phyloP scores from a whole-genome alignment of 2,888 invertebrate species.

The Drosophila nigricruria region DNA sequence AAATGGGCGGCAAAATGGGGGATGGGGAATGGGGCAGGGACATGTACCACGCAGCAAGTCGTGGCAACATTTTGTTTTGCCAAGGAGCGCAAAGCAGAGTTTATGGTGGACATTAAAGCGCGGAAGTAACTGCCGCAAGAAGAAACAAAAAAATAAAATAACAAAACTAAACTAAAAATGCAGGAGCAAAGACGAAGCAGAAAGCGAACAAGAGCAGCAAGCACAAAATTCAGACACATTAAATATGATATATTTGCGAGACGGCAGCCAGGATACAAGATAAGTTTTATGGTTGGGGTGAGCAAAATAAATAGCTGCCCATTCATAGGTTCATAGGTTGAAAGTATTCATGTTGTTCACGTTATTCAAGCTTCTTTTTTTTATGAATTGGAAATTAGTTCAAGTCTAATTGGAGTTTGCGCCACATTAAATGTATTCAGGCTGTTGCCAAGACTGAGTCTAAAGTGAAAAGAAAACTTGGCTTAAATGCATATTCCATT shows the following conservation, averaged over 20 bases:
- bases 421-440: background rate
- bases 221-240: constrained; percentile 72
- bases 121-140: constrained; percentile 71
- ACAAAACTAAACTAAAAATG: constrained; percentile 59
- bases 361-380: background rate
- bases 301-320: constrained; percentile 37
- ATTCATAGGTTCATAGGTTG: constrained; percentile 16
- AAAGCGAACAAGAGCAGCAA: constrained; percentile 34
- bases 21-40: background rate
- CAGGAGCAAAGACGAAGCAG: constrained; percentile 23
- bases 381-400: constrained; percentile 20
- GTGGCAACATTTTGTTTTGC: constrained; percentile 50
- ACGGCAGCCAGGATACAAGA: constrained; percentile 66
- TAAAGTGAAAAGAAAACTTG: background rate
- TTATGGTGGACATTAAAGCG: constrained; percentile 76
- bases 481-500: background rate
- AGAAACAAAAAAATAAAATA: constrained; percentile 1
- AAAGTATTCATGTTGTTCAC: constrained; percentile 11
- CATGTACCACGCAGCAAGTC: constrained; percentile 18
- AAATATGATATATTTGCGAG: constrained; percentile 75
- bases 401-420: constrained; percentile 27
- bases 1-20: constrained; percentile 28
- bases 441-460: constrained; percentile 1
- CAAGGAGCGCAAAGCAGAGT: constrained; percentile 68
- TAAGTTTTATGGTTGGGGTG: constrained; percentile 61